Evolutionary conservation across 2,888 invertebrate genomes (phyloP).

Genomic region (Lycocerus yunnanus): DNA sequence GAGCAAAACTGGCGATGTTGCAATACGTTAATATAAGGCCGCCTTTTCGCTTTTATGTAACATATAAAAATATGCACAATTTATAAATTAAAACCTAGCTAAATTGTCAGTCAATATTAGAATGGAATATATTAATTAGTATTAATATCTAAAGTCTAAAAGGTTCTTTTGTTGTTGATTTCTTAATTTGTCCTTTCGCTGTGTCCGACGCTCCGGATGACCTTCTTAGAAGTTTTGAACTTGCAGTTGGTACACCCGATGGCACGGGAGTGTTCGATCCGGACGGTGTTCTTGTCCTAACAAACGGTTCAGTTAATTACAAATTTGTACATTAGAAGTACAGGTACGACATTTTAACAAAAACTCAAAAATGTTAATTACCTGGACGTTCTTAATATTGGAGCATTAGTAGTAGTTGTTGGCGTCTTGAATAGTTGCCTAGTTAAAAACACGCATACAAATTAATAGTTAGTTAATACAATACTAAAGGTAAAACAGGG

Average conservation of each 20-base stretch:
- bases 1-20: slow-evolving; percentile 46
- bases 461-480: slow-evolving; percentile 9
- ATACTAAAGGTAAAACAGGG: not conserved
- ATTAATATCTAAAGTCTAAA: slow-evolving; percentile 68
- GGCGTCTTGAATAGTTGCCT: slow-evolving; percentile 53
- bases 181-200: slow-evolving; percentile 59
- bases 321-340: not conserved
- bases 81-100: slow-evolving; percentile 33
- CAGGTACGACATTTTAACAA: not conserved
- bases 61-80: slow-evolving; percentile 53
- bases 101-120: slow-evolving; percentile 48
- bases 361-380: slow-evolving; percentile 40
- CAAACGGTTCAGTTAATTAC: not conserved
- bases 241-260: slow-evolving; percentile 65
- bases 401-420: slow-evolving; percentile 54
- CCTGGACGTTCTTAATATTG: slow-evolving; percentile 55
- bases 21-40: slow-evolving; percentile 20
- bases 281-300: slow-evolving; percentile 76
- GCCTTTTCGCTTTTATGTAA: slow-evolving; percentile 25
- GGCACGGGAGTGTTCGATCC: slow-evolving; percentile 76
- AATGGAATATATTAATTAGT: slow-evolving; percentile 31
- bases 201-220: slow-evolving; percentile 73
- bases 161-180: slow-evolving; percentile 64
- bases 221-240: slow-evolving; percentile 67
- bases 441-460: slow-evolving; percentile 43